Conservation (phyloP, 2,797 vertebrate genomes). For the Hyperoplus lanceolatus region DNA sequence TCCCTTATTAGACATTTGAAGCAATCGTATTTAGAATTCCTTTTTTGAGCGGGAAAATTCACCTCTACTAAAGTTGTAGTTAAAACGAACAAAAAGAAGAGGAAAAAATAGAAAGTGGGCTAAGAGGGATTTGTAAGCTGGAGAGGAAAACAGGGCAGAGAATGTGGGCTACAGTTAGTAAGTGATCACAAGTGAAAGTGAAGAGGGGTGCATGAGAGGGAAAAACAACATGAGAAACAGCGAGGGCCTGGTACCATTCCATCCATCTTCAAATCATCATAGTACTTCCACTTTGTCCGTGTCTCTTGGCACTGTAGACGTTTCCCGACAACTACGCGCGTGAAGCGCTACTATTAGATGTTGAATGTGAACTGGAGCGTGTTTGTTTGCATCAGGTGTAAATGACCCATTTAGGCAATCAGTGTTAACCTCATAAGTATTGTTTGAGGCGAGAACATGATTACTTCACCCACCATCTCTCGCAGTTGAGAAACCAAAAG, state of each 20-base stretch:
- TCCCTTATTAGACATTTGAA: no score
- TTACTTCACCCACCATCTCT: conserved; percentile 52
- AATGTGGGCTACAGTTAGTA: conserved; percentile 20
- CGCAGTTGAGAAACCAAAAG: conserved; percentile 67
- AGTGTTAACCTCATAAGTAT: conserved; percentile 49
- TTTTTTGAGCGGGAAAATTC: no score
- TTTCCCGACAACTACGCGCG: conserved; percentile 36
- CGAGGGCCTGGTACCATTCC: conserved; percentile 37
- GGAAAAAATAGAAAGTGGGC: background rate
- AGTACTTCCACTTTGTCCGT: conserved; percentile 12
- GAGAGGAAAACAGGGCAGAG: background rate
- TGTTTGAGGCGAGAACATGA: conserved; percentile 41
- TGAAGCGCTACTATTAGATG: conserved; percentile 49
- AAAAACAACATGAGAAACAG: conserved; percentile 9
- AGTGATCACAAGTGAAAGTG: conserved; percentile 29
- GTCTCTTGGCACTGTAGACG: conserved; percentile 3
- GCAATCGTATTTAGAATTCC: no score
- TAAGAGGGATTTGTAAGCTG: background rate
- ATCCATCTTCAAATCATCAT: conserved; percentile 30
- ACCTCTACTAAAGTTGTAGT: background rate
- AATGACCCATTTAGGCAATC: conserved; percentile 69
- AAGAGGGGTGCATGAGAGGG: conserved; percentile 6
- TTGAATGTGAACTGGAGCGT: conserved; percentile 46
- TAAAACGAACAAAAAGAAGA: background rate
- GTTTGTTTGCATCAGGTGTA: conserved; percentile 59